Evolutionary conservation across 2,113 vertebrate genomes (phyloP).

Genomic region (Callipepla squamata): DNA sequence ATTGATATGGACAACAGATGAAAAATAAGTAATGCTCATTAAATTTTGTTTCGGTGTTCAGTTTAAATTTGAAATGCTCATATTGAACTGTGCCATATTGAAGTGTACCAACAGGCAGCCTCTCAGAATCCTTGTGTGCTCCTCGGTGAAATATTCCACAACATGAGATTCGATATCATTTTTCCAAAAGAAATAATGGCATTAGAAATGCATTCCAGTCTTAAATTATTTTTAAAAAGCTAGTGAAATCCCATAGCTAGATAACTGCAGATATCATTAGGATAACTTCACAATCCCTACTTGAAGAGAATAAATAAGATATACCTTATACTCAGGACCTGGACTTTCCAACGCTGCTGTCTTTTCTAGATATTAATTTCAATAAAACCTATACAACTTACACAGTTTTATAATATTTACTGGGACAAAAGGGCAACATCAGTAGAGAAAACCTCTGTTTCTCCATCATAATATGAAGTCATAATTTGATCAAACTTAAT

Average conservation of each 20-base stretch:
- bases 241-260: neutral
- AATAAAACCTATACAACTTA: neutral
- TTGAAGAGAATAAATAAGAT: neutral
- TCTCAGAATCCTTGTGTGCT: neutral
- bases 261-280: neutral
- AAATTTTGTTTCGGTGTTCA: neutral
- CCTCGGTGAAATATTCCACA: neutral
- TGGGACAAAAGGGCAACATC: neutral
- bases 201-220: neutral
- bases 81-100: neutral
- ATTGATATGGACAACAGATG: neutral
- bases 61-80: neutral
- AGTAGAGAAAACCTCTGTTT: neutral
- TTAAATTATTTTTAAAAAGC: neutral
- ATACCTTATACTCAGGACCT: neutral
- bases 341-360: neutral
- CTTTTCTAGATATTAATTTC: neutral
- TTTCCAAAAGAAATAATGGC: neutral
- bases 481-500: neutral
- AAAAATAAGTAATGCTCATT: neutral
- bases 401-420: neutral
- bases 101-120: neutral
- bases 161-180: neutral
- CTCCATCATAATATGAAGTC: neutral
- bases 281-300: neutral